Conservation (phyloP, 1,140 invertebrate genomes). For the Phymorhynchus buccinoides region DNA sequence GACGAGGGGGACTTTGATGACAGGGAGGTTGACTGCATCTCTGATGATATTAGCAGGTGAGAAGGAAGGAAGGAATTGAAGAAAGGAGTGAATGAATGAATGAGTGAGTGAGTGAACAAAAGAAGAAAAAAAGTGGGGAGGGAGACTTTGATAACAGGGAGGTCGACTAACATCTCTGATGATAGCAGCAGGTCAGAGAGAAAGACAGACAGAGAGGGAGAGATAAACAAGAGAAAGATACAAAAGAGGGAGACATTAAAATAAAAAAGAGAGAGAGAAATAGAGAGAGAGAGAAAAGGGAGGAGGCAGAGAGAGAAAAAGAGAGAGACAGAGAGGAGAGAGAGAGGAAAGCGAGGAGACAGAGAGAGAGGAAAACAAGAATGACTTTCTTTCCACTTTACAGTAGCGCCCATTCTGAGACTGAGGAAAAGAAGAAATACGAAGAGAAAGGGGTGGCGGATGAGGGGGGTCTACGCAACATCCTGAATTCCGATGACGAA, state of each 20-base stretch:
- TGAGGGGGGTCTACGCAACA: slow-evolving; percentile 89
- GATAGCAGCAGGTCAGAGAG: not conserved
- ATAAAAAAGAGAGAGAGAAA: no score
- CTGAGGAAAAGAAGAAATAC: slow-evolving; percentile 78
- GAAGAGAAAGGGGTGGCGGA: slow-evolving; percentile 86
- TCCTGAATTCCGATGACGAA: slow-evolving; percentile 91
- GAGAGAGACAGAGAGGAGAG: no score
- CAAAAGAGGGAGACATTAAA: no score
- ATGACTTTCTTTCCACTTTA: not conserved
- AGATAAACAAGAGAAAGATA: no score
- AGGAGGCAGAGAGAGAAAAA: no score
- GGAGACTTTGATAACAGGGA: not conserved
- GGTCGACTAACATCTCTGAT: not conserved
- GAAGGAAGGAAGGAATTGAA: no score
- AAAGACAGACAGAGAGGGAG: not conserved
- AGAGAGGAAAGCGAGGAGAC: not conserved
- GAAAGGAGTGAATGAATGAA: no score
- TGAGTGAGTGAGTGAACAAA: no score
- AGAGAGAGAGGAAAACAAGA: not conserved
- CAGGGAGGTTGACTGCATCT: no score
- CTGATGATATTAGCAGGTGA: no score
- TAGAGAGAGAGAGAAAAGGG: not conserved
- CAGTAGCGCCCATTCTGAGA: slow-evolving; percentile 50
- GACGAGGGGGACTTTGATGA: no score
- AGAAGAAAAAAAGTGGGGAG: no score